These are phyloP conservation scores for Zonitis immaculata DNA, from an alignment of 2,888 invertebrate species.

Conservation along the genomic window DNA sequence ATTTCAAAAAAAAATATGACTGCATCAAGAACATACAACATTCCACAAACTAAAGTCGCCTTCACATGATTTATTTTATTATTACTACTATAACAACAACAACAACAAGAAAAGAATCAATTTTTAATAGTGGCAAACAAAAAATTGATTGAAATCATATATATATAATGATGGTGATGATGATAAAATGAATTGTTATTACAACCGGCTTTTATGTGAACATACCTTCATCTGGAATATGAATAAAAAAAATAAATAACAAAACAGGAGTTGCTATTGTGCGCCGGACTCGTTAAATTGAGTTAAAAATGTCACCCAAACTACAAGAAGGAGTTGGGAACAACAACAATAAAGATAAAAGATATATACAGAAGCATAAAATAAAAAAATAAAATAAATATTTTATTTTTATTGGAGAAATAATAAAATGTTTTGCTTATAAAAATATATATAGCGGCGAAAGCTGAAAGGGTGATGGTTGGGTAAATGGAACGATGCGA, in stretches of 20 bases:
- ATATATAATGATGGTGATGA: too few species aligned
- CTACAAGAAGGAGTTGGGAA: background rate
- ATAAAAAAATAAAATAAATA: too few species aligned
- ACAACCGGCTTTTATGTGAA: too few species aligned
- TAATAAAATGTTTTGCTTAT: background rate
- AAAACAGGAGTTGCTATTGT: too few species aligned
- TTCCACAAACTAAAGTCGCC: background rate
- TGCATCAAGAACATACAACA: background rate
- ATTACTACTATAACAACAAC: too few species aligned
- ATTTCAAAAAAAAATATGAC: background rate
- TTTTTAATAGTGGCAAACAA: too few species aligned
- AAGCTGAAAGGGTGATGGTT: background rate
- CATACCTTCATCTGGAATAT: too few species aligned
- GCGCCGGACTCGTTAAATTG: slow-evolving; percentile 42
- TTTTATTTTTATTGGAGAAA: too few species aligned
- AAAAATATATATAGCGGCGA: background rate
- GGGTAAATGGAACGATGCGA: slow-evolving; percentile 14
- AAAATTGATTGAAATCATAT: too few species aligned
- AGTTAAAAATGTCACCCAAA: slow-evolving; percentile 45
- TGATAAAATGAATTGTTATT: too few species aligned
- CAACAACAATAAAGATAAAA: background rate
- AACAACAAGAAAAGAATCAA: too few species aligned
- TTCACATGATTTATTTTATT: background rate
- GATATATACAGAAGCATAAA: background rate
- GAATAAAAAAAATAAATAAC: too few species aligned